Conservation (phyloP, 2,797 vertebrate genomes). For the Enteromius viviparus region DNA sequence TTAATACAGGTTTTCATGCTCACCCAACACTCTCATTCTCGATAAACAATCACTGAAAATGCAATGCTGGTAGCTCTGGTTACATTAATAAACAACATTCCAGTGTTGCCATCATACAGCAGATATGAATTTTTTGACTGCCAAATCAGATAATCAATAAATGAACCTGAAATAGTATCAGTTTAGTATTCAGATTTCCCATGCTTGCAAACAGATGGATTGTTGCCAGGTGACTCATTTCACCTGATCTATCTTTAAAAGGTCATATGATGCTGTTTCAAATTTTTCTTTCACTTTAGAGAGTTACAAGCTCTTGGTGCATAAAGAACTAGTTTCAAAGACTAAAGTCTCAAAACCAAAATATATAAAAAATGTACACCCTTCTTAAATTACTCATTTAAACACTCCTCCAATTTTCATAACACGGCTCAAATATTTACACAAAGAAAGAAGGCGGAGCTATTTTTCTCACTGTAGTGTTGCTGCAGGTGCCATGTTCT, state of each 20-base stretch:
- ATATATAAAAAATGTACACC: too few species aligned
- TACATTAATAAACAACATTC: slow-evolving; percentile 8
- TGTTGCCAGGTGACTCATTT: background rate
- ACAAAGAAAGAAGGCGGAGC: too few species aligned
- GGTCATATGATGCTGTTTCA: too few species aligned
- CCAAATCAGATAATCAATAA: background rate
- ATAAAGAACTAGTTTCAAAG: too few species aligned
- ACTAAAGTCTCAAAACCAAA: too few species aligned
- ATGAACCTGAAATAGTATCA: slow-evolving; percentile 11
- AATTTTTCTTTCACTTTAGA: too few species aligned
- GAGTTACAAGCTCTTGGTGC: too few species aligned
- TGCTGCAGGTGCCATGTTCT: too few species aligned
- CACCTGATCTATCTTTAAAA: background rate
- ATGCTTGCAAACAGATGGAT: background rate
- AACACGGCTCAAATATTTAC: too few species aligned
- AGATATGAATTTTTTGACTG: background rate
- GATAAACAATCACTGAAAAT: slow-evolving; percentile 1
- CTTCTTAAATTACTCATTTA: too few species aligned
- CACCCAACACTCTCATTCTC: background rate
- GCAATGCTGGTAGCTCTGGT: slow-evolving; percentile 15
- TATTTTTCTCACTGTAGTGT: too few species aligned
- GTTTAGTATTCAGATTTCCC: background rate
- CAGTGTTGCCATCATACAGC: background rate
- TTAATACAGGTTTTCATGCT: slow-evolving; percentile 2
- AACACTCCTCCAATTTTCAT: too few species aligned